Conservation (phyloP, 2,888 invertebrate genomes). For the Coelogynopora nodosa region DNA sequence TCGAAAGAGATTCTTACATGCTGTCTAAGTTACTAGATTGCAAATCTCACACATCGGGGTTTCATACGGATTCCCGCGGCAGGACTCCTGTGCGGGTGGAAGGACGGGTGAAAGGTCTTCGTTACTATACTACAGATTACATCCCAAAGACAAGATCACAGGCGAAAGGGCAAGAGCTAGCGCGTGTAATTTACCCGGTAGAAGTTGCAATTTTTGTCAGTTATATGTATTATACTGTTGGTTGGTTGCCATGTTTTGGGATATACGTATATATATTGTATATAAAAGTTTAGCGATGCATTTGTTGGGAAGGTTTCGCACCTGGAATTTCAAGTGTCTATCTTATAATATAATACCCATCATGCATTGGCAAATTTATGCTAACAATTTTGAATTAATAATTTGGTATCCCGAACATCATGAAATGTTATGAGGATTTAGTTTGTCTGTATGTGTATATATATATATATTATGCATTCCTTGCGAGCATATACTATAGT, state of each 20-base stretch:
- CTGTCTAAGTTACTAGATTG: neutral
- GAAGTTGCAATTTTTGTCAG: neutral
- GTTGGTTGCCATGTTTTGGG: neutral
- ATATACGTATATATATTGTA: neutral
- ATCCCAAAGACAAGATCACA: neutral
- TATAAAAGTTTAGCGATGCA: neutral
- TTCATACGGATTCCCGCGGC: neutral
- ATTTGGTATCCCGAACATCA: too few species aligned
- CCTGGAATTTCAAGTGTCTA: neutral
- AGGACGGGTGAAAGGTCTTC: conserved; percentile 11
- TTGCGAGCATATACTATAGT: too few species aligned
- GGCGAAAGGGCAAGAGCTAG: neutral
- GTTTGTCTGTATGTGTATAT: too few species aligned
- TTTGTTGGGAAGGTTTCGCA: neutral
- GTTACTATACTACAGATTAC: neutral
- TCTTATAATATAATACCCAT: too few species aligned
- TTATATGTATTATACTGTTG: neutral
- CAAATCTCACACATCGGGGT: neutral
- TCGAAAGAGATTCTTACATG: neutral
- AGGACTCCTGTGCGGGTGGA: neutral
- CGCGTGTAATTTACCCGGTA: neutral
- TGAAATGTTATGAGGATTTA: too few species aligned
- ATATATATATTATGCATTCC: too few species aligned
- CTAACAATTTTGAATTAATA: too few species aligned
- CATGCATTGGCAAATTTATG: too few species aligned